Base-by-base conservation (phyloP, 2,797 vertebrate genomes). In the Echiichthys vipera region DNA sequence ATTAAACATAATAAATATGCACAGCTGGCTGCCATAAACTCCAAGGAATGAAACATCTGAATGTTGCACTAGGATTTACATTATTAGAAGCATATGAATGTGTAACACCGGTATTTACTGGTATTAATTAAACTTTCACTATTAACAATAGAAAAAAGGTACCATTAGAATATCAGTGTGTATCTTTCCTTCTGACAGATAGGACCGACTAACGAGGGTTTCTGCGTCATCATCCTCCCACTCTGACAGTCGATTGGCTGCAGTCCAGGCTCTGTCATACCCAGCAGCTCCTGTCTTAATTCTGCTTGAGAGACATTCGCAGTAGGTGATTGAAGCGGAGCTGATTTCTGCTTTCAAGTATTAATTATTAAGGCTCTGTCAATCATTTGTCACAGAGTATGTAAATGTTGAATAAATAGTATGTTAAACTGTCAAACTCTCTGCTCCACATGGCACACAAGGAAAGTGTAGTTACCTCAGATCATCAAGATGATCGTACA, bases 201-300 rank as follows among this genome's bases (percentile, higher is more conserved):
- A 73, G 83, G 65, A 37, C 2, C 2, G 47, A 34, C 71, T 70
- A 80, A 80, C 50, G 1, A 71, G 70, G 54, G 64, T 84, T 74
- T 65, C 17, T 30, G 24, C 40, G 20, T 37, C 53, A 4, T 47
- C 75, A 5, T 74, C 66, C 68, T 72, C 64, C 74, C 74, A 67
- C 47, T 13, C 62, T 73, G 83, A 83, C 83, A 75, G 58, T 67
- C 67, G 77, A 83, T 65, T 90, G 89, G 84, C 85, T 65, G 78
- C 27, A 0, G 49, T 72, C 81, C 85, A 69, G 55, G 13, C 39
- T 65, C 42, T 15, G 57, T 68, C 74, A 80, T 64, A 67, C 46
- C 74, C 68, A 37, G 73, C 55, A 69, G 80, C 29, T 65, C 53
- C 74, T 76, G 71, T 77, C 71, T 57, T 57, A 56, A 70, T 64